Evolutionary conservation across 2,888 invertebrate species (phyloP), one percentile per base, ranked within the genome.

Genomic region (Leptopterna dolabrata): DNA sequence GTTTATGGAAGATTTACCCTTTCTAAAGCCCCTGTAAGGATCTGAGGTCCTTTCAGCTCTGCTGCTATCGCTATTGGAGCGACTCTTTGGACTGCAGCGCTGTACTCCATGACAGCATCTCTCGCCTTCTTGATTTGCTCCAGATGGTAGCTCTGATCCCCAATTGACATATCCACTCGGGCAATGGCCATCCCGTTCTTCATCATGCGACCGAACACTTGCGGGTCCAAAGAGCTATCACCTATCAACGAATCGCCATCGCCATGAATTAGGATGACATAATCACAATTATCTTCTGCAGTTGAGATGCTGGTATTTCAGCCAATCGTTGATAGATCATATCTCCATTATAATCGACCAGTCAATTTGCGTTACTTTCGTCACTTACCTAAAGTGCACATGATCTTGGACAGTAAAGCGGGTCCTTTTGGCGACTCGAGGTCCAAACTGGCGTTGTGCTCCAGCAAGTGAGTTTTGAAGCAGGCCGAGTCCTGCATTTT

Each of bases 101-200:
- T 93, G 92, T 16, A 93, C 93, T 1, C 93, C 92, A 16, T 94
- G 93, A 3, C 91, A 0, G 93, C 93, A 51, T 91, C 91, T 29
- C 93, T 91, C 0, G 94, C 90, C 89, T 92, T 91, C 87, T 92
- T 93, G 76, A 93, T 92, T 0, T 91, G 91, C 73, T 93, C 92
- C 7, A 92, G 88, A 43, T 93, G 92, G 9, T 93, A 92, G 0
- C 93, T 92, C 80, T 91, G 91, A 0, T 91, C 89, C 0, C 92
- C 93, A 88, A 92, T 93, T 0, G 92, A 91, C 89, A 93, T 90
- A 89, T 93, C 93, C 0, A 93, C 90, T 24, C 93, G 89, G 3
- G 93, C 93, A 30, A 93, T 91, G 41, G 93, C 93, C 93, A 94
- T 93, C 0, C 94, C 94, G 0, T 92, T 92, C 19, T 91, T 91